Base-by-base conservation (phyloP, 2,888 invertebrate species). In the Drosophila parthenogenetica region DNA sequence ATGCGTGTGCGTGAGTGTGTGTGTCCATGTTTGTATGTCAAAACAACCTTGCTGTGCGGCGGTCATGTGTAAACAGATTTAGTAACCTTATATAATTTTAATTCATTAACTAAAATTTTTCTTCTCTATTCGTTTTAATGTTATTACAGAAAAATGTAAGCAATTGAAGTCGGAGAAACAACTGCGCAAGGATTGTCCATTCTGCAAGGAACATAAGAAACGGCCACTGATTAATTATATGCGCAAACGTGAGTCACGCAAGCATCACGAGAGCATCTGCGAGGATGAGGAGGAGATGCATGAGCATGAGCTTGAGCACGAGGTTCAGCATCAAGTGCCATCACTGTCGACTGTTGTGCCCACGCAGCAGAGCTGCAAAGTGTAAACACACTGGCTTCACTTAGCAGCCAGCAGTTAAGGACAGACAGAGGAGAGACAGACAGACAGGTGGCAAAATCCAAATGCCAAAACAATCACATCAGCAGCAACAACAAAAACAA, bases 151-250 rank as follows among this genome's bases (percentile, higher is more conserved):
- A 77, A 91, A 92, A 67, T 88, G 89, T 46, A 90, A 90, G 61
- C 91, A 91, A 70, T 76, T 90, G 22, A 91, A 92, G 65, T 86
- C 91, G 2, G 89, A 91, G 39, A 89, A 90, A 72, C 82, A 77
- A 51, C 74, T 81, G 43, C 93, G 92, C 70, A 92, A 93, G 67
- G 91, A 91, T 35, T 94, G 94, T 62, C 92, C 93, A 13, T 92
- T 94, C 64, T 94, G 94, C 83, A 93, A 93, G 68, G 93, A 93
- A 74, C 93, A 92, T 69, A 93, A 93, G 82, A 92, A 93, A 69
- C 91, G 94, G 43, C 93, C 92, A 3, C 84, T 94, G 3, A 92
- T 93, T 2, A 92, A 92, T 57, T 75, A 75, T 14, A 75, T 75
- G 75, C 75, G 77, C 51, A 93, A 92, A 67, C 93, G 93, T 63